Conservation (phyloP, 2,888 invertebrate genomes). For the Diadegma fenestrale region DNA sequence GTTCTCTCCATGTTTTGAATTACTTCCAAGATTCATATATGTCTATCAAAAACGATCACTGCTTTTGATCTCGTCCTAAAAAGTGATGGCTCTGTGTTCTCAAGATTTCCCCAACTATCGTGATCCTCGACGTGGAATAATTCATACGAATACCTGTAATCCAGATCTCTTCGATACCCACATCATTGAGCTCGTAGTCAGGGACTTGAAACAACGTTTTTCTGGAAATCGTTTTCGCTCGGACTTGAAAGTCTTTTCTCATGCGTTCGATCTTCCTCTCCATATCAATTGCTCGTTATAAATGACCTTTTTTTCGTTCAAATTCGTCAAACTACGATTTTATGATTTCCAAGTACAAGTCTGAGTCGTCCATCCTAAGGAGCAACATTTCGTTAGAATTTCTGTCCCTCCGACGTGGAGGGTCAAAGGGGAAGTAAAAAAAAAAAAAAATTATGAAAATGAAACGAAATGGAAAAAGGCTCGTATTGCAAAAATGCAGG, state of each 20-base stretch:
- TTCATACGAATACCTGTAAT: neutral
- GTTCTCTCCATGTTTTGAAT: constrained; percentile 28
- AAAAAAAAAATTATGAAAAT: too few relatives aligned
- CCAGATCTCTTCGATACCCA: neutral
- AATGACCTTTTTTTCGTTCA: neutral
- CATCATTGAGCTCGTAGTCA: neutral
- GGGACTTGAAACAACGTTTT: neutral
- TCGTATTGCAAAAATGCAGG: constrained; percentile 26
- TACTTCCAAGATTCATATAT: neutral
- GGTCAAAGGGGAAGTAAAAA: neutral
- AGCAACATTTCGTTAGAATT: neutral
- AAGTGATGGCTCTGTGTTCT: constrained; percentile 30
- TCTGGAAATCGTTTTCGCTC: neutral
- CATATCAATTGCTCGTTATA: neutral
- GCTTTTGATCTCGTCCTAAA: constrained; percentile 37
- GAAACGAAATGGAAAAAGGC: constrained; percentile 22
- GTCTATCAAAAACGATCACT: constrained; percentile 1
- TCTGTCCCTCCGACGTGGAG: neutral
- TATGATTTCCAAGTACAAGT: neutral
- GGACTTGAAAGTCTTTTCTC: neutral
- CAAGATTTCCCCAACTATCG: neutral
- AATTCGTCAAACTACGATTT: neutral
- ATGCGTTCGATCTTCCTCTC: neutral
- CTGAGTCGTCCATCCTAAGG: neutral
- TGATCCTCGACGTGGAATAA: neutral